Conservation (phyloP, 2,113 vertebrate species). For the Syrrhaptes paradoxus region DNA sequence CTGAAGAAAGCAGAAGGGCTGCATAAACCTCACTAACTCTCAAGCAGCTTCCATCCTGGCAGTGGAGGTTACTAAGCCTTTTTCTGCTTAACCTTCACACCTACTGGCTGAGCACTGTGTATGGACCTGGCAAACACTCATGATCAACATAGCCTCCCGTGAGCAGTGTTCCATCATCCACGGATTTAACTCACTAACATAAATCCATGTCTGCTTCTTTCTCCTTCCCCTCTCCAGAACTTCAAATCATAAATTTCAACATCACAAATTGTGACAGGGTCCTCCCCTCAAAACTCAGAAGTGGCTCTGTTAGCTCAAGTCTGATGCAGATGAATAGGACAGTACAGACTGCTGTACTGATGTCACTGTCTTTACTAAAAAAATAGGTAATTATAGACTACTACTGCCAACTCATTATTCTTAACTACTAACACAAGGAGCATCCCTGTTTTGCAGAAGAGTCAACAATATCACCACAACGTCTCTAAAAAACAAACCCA, state of each 20-base stretch:
- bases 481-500: neutral
- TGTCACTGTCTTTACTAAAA: neutral
- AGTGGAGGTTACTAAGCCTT: neutral
- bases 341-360: neutral
- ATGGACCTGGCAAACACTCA: neutral
- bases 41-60: neutral
- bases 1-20: neutral
- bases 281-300: neutral
- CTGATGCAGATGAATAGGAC: neutral
- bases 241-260: neutral
- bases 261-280: neutral
- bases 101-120: accelerated
- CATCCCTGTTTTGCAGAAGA: neutral
- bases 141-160: neutral
- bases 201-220: neutral
- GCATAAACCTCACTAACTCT: neutral
- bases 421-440: neutral
- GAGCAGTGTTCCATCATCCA: neutral
- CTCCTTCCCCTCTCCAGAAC: neutral
- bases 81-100: neutral
- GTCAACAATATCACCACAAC: neutral
- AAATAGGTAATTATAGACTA: neutral
- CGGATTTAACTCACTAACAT: neutral
- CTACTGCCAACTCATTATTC: neutral
- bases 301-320: neutral